Conservation (phyloP, 2,797 vertebrate species). For the Microchirus variegatus region DNA sequence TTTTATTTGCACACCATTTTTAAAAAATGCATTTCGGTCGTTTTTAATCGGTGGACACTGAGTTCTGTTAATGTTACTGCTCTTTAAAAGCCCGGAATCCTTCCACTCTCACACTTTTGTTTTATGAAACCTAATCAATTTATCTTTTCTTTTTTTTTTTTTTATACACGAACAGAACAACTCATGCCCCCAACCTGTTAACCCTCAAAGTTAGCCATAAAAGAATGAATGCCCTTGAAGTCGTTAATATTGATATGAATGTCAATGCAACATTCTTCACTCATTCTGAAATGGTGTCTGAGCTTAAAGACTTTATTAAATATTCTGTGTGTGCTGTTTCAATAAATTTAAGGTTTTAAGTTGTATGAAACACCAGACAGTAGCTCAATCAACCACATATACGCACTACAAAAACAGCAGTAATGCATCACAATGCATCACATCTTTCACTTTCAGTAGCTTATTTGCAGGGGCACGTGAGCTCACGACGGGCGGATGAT, state of each 20-base stretch:
- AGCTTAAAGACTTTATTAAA: no score
- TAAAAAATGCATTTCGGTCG: no score
- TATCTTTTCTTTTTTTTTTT: no score
- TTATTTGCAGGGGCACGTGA: slow-evolving; percentile 2
- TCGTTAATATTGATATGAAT: slow-evolving; percentile 25
- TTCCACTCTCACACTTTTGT: slow-evolving; percentile 15
- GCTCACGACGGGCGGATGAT: neutral
- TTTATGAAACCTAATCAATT: slow-evolving; percentile 23
- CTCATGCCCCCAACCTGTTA: slow-evolving; percentile 27
- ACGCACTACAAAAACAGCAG: neutral
- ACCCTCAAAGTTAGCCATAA: slow-evolving; percentile 33
- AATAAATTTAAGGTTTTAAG: neutral
- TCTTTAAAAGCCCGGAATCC: neutral
- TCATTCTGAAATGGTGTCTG: no score
- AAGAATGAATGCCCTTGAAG: slow-evolving; percentile 49
- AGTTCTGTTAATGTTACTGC: neutral
- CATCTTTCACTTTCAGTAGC: neutral
- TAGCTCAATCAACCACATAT: neutral
- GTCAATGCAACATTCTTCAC: neutral
- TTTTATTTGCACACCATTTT: neutral
- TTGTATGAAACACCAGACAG: neutral
- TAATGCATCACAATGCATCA: slow-evolving; percentile 6
- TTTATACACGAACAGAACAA: slow-evolving; percentile 18
- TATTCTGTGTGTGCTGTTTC: no score
- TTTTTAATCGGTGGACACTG: no score